A percentile compares a stretch with the other conserved stretches of the same genome.
These are phyloP conservation scores for Pipa parva DNA, from an alignment of 2,113 vertebrate genomes.

Conservation along the genomic window DNA sequence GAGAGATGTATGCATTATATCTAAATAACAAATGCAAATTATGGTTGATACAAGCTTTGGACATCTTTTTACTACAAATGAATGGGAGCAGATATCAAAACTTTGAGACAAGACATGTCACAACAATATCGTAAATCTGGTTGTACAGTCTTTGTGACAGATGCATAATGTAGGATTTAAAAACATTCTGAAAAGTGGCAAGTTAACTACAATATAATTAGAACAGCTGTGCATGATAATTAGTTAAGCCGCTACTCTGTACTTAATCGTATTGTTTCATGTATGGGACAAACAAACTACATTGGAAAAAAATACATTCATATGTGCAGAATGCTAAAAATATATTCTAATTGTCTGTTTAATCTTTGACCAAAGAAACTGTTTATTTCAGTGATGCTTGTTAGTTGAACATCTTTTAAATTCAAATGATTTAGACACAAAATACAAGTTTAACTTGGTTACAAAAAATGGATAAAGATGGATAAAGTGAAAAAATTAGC, in stretches of 20 bases:
- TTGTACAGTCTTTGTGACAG: conserved; percentile 29
- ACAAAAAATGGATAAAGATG: too few species aligned
- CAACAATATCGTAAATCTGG: conserved; percentile 37
- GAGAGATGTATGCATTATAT: too few species aligned
- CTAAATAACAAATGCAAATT: too few species aligned
- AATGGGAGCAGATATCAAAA: conserved; percentile 27
- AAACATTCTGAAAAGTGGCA: conserved; percentile 32
- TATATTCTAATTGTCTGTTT: conserved; percentile 13
- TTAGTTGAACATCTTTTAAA: too few species aligned
- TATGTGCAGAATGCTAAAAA: conserved; percentile 28
- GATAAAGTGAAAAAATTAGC: too few species aligned
- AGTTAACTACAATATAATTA: conserved; percentile 43
- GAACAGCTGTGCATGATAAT: conserved; percentile 43
- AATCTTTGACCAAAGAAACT: too few species aligned
- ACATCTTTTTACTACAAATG: too few species aligned
- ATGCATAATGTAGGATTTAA: conserved; percentile 5
- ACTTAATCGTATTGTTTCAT: conserved; percentile 29
- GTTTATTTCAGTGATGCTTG: too few species aligned
- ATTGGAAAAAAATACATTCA: conserved; percentile 37
- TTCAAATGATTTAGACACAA: too few species aligned
- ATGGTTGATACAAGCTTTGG: too few species aligned
- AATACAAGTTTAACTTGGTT: too few species aligned
- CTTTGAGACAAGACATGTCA: conserved; percentile 24
- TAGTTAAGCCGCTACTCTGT: conserved; percentile 35
- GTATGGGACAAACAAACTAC: conserved; percentile 40